Conservation (phyloP, 2,888 invertebrate species). For the Tigriopus californicus region DNA sequence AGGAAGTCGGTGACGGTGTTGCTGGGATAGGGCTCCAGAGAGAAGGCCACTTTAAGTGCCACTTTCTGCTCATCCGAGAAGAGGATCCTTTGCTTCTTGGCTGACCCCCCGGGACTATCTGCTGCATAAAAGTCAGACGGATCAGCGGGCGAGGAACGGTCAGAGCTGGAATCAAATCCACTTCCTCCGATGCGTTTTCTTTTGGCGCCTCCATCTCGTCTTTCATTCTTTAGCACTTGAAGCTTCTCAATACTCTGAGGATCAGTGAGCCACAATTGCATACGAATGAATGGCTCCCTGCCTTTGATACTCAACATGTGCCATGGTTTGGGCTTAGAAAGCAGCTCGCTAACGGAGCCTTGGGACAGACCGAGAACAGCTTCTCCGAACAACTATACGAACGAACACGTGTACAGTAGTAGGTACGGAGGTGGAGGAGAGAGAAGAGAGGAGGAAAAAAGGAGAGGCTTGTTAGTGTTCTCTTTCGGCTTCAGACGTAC, state of each 20-base stretch:
- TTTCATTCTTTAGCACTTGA: conserved; percentile 31
- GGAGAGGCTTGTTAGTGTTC: background rate
- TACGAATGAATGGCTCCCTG: conserved; percentile 79
- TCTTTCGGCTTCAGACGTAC: background rate
- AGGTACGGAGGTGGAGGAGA: background rate
- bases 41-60: conserved; percentile 77
- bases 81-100: conserved; percentile 80
- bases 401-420: conserved; percentile 16
- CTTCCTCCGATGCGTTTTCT: conserved; percentile 9
- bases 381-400: conserved; percentile 69
- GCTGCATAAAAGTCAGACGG: conserved; percentile 65
- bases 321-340: conserved; percentile 96
- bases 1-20: conserved; percentile 88
- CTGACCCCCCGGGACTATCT: conserved; percentile 39
- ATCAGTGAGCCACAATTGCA: conserved; percentile 91
- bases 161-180: conserved; percentile 29
- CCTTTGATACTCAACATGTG: conserved; percentile 96
- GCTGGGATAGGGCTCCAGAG: conserved; percentile 90
- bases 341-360: conserved; percentile 84
- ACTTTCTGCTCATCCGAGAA: conserved; percentile 98
- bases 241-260: conserved; percentile 81
- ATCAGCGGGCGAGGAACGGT: conserved; percentile 63
- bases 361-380: conserved; percentile 87
- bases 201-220: too few relatives aligned
- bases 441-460: background rate